Evolutionary conservation across 2,113 vertebrate genomes (phyloP).

Genomic region (Hippocampus comes): DNA sequence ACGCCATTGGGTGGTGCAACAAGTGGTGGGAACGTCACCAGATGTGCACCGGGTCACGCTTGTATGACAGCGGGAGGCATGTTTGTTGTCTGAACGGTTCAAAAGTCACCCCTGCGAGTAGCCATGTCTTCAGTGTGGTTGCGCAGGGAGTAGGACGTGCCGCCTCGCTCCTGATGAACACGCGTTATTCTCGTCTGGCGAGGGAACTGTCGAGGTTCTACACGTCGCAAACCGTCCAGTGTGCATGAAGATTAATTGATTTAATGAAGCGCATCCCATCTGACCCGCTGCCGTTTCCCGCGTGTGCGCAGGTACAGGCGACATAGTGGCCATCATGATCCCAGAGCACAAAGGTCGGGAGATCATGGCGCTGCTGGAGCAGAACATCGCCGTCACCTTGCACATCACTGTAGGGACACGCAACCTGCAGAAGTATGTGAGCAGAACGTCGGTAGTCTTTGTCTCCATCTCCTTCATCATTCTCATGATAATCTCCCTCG

Average conservation of each 20-base stretch:
- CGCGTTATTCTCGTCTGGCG: not conserved
- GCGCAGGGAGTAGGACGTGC: constrained; percentile 39
- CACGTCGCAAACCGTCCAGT: too few relatives aligned
- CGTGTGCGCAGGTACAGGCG: constrained; percentile 79
- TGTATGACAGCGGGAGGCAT: too few relatives aligned
- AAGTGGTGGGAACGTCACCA: not conserved
- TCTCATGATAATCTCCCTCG: constrained; percentile 98
- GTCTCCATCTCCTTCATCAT: constrained; percentile 99
- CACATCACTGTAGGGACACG: constrained; percentile 94
- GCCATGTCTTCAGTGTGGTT: constrained; percentile 6
- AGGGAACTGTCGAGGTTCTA: not conserved
- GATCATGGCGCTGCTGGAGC: constrained; percentile 85
- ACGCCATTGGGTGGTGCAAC: not conserved
- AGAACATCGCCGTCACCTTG: constrained; percentile 81
- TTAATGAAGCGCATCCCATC: not conserved
- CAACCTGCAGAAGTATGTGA: constrained; percentile 98
- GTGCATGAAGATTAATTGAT: too few relatives aligned
- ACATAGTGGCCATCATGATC: constrained; percentile 96
- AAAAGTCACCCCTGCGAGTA: constrained; percentile 14
- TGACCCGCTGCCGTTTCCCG: not conserved
- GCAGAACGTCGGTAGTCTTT: constrained; percentile 95
- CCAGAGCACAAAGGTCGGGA: constrained; percentile 91
- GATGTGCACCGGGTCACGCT: not conserved
- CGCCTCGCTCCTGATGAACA: constrained; percentile 19
- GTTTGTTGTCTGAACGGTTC: constrained; percentile 10